phyloP scores from a whole-genome alignment of 2,797 vertebrate species.

The Bovichtus diacanthus region DNA sequence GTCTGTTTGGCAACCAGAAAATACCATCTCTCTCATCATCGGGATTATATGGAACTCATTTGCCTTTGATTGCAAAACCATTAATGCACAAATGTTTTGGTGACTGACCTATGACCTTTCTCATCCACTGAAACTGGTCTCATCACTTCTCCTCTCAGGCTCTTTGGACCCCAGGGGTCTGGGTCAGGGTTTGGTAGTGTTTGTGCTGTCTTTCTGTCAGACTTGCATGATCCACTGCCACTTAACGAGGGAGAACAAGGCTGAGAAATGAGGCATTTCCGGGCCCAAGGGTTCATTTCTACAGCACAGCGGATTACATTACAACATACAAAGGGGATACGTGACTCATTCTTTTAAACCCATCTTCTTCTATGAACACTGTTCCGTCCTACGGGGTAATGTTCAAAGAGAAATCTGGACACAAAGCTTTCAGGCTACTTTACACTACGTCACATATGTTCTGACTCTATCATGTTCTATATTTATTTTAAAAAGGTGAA shows the following conservation, averaged over 20 bases:
- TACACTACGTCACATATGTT: slow-evolving; percentile 33
- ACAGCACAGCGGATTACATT: slow-evolving; percentile 71
- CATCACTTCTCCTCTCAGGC: slow-evolving; percentile 76
- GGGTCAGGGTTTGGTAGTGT: slow-evolving; percentile 74
- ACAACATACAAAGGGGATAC: slow-evolving; percentile 52
- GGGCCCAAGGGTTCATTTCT: slow-evolving; percentile 74
- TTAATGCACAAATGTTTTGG: slow-evolving; percentile 54
- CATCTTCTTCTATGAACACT: slow-evolving; percentile 17
- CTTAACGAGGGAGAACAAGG: slow-evolving; percentile 74
- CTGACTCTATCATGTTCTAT: slow-evolving; percentile 6
- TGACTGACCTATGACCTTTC: slow-evolving; percentile 70
- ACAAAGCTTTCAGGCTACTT: slow-evolving; percentile 26
- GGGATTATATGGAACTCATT: slow-evolving; percentile 59
- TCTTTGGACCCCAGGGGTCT: slow-evolving; percentile 76
- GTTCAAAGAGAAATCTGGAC: slow-evolving; percentile 22
- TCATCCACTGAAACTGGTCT: slow-evolving; percentile 62
- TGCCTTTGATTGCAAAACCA: slow-evolving; percentile 68
- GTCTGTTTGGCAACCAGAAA: slow-evolving; percentile 65
- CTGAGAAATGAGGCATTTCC: slow-evolving; percentile 82
- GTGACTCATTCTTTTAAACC: slow-evolving; percentile 38
- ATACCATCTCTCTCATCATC: slow-evolving; percentile 61
- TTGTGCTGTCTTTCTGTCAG: slow-evolving; percentile 73
- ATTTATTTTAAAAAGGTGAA: slow-evolving; percentile 20
- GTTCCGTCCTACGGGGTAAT: slow-evolving; percentile 35
- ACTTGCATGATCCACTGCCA: slow-evolving; percentile 75